These are phyloP conservation scores for Tragulus kanchil DNA, from an alignment of 2,113 vertebrate genomes.

Conservation along the genomic window DNA sequence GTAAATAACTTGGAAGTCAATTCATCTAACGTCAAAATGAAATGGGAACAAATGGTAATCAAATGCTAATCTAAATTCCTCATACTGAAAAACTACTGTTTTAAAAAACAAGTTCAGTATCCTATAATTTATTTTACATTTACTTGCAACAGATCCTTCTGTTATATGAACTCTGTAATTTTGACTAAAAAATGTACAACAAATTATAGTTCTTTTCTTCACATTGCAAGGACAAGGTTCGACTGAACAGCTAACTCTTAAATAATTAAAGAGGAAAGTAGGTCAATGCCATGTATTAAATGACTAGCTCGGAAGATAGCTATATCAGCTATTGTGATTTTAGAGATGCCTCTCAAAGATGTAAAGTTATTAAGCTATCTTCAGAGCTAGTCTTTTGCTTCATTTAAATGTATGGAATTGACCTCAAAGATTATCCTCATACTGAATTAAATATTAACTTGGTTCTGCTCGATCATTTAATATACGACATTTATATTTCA, in stretches of 20 bases:
- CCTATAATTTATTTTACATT: slow-evolving; percentile 53
- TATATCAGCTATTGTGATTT: slow-evolving; percentile 79
- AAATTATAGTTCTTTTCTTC: slow-evolving; percentile 61
- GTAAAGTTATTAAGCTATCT: slow-evolving; percentile 77
- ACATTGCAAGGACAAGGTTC: slow-evolving; percentile 80
- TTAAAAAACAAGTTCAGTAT: slow-evolving; percentile 11
- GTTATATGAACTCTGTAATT: slow-evolving; percentile 52
- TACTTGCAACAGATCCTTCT: slow-evolving; percentile 47
- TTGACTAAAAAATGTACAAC: slow-evolving; percentile 69
- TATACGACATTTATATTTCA: slow-evolving; percentile 77
- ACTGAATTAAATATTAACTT: slow-evolving; percentile 82
- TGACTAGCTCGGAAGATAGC: slow-evolving; percentile 67
- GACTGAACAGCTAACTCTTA: slow-evolving; percentile 81
- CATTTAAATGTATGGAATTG: slow-evolving; percentile 84
- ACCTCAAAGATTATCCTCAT: slow-evolving; percentile 82
- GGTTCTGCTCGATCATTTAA: slow-evolving; percentile 77
- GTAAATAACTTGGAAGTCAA: slow-evolving; percentile 7
- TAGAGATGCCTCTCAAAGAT: slow-evolving; percentile 80
- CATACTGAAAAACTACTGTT: background rate
- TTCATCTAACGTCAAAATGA: slow-evolving; percentile 39
- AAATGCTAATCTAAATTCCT: slow-evolving; percentile 48
- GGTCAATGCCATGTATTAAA: slow-evolving; percentile 84
- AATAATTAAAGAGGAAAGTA: slow-evolving; percentile 86
- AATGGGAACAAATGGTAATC: background rate
- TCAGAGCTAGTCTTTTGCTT: slow-evolving; percentile 74